Evolutionary conservation across 2,888 invertebrate species (phyloP).

Genomic region (Ectemnius continuus): DNA sequence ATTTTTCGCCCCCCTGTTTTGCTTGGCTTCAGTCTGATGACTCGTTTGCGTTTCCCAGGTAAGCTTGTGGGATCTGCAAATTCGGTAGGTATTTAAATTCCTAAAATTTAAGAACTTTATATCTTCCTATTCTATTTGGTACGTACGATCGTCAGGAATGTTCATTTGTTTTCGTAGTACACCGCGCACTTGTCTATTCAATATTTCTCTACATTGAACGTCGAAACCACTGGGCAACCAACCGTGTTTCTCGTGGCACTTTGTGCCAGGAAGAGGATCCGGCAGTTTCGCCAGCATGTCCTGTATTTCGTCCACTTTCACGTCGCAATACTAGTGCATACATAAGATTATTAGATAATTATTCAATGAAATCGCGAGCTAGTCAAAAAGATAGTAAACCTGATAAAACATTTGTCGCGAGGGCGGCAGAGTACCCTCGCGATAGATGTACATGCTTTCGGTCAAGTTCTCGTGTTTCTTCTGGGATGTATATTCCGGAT

Average conservation of each 20-base stretch:
- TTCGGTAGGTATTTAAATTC: constrained; percentile 12
- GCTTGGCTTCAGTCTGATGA: constrained; percentile 34
- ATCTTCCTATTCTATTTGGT: constrained; percentile 6
- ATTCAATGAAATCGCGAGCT: not conserved
- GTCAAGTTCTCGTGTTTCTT: constrained; percentile 71
- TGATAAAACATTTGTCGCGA: constrained; percentile 94
- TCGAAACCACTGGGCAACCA: constrained; percentile 88
- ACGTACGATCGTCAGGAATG: constrained; percentile 75
- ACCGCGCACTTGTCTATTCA: constrained; percentile 83
- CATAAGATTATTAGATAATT: not conserved
- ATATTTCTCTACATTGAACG: constrained; percentile 85
- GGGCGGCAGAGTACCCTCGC: constrained; percentile 87
- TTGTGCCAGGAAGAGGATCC: constrained; percentile 79
- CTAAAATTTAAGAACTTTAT: not conserved
- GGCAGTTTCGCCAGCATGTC: constrained; percentile 85
- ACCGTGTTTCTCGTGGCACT: constrained; percentile 86
- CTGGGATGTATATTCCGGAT: constrained; percentile 58
- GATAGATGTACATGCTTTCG: constrained; percentile 81
- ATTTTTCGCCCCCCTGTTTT: constrained; percentile 24
- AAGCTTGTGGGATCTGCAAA: constrained; percentile 71
- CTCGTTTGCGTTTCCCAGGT: constrained; percentile 65
- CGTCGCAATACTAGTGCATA: constrained; percentile 85
- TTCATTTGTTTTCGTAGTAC: constrained; percentile 76
- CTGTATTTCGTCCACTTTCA: constrained; percentile 88
- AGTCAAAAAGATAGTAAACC: constrained; percentile 77